A percentile compares a stretch with the other conserved stretches of the same genome.
phyloP scores from a whole-genome alignment of 2,113 vertebrate genomes.

The Silurus asotus region DNA sequence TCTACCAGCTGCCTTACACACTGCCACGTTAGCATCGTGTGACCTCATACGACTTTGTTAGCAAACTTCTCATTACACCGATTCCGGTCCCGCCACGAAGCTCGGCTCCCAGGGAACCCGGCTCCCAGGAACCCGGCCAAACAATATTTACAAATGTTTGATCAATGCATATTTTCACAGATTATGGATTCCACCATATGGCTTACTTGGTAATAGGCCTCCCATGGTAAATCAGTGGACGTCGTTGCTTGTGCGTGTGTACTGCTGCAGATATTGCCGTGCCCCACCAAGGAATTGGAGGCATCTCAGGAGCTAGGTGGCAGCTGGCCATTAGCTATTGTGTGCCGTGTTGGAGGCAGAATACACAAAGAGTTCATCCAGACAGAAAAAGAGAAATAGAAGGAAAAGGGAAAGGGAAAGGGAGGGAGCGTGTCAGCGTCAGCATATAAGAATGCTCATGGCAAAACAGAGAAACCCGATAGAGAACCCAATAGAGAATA shows the following conservation, averaged over 20 bases:
- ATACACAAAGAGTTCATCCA: constrained; percentile 48
- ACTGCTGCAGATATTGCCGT: constrained; percentile 50
- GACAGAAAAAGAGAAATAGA: constrained; percentile 32
- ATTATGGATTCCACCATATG: constrained; percentile 60
- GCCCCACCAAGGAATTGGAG: constrained; percentile 57
- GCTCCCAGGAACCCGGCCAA: constrained; percentile 38
- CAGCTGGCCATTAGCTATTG: constrained; percentile 58
- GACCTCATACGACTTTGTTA: constrained; percentile 3
- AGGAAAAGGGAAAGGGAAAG: not conserved
- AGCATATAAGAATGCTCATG: constrained; percentile 18
- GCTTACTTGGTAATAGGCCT: constrained; percentile 58
- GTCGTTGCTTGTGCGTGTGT: constrained; percentile 51
- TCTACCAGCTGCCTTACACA: not conserved
- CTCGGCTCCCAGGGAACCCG: constrained; percentile 34
- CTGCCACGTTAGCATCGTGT: too few relatives aligned
- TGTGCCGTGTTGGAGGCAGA: constrained; percentile 30
- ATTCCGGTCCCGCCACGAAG: constrained; percentile 33
- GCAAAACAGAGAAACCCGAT: constrained; percentile 20
- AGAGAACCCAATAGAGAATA: constrained; percentile 34
- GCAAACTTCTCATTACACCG: constrained; percentile 25
- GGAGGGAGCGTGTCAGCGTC: not conserved
- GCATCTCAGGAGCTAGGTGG: constrained; percentile 61
- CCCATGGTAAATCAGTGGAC: constrained; percentile 56
- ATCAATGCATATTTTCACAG: constrained; percentile 66
- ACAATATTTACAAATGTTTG: constrained; percentile 54